A percentile compares a stretch with the other conserved stretches of the same genome.
phyloP scores from a whole-genome alignment of 2,888 invertebrate species.

The Seira musarum region DNA sequence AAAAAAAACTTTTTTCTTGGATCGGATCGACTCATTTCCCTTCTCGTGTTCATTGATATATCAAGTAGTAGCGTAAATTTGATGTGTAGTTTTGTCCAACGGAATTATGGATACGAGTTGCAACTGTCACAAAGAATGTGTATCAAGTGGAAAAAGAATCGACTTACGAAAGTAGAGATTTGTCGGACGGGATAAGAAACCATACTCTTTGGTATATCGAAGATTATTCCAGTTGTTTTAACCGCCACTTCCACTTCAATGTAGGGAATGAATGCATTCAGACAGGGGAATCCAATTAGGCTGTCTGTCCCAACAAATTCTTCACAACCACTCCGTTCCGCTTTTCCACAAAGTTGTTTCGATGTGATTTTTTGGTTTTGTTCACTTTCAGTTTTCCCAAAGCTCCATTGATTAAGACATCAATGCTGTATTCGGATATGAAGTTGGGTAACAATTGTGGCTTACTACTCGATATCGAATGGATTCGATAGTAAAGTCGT shows the following conservation, averaged over 20 bases:
- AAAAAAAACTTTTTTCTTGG: neutral
- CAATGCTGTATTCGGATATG: neutral
- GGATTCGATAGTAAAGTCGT: neutral
- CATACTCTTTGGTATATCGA: neutral
- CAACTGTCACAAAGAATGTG: neutral
- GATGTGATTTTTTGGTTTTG: conserved; percentile 45
- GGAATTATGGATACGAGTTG: neutral
- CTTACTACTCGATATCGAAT: neutral
- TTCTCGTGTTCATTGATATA: neutral
- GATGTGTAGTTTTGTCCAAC: neutral
- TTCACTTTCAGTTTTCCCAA: conserved; percentile 50
- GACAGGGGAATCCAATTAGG: conserved; percentile 67
- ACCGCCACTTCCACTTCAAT: conserved; percentile 32
- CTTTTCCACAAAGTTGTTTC: conserved; percentile 44
- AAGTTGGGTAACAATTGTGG: neutral
- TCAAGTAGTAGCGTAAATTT: neutral
- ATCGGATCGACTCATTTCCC: neutral
- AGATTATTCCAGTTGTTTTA: neutral
- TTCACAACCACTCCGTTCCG: conserved; percentile 54
- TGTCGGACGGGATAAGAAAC: neutral
- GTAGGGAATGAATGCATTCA: conserved; percentile 56
- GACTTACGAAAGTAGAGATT: neutral
- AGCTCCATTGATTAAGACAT: conserved; percentile 22
- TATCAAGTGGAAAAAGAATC: neutral
- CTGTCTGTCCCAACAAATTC: conserved; percentile 66